Evolutionary conservation across 2,888 invertebrate genomes (phyloP).

Genomic region (Acronicta aceris): DNA sequence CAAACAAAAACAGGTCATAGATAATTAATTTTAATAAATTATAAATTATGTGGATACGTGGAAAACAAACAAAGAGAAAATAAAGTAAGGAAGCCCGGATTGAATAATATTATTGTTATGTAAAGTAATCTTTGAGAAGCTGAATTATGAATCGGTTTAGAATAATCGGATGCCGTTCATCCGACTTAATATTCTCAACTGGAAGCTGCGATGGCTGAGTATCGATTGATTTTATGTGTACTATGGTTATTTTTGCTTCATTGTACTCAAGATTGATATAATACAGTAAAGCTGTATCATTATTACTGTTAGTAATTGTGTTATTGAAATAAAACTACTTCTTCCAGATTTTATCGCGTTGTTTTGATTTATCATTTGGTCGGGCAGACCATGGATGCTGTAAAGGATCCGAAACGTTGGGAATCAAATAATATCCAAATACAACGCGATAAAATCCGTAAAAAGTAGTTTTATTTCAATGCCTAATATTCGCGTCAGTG

Average conservation of each 20-base stretch:
- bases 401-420: too few relatives aligned
- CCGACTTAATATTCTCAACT: constrained; percentile 26
- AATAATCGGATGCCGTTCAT: constrained; percentile 10
- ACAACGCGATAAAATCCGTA: too few relatives aligned
- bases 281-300: not conserved
- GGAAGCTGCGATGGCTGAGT: not conserved
- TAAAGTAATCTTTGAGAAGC: constrained; percentile 25
- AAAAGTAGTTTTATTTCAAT: too few relatives aligned
- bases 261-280: not conserved
- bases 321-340: too few relatives aligned
- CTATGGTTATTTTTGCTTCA: constrained; percentile 4
- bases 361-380: too few relatives aligned
- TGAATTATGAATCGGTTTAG: constrained; percentile 19
- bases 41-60: constrained; percentile 4
- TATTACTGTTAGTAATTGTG: too few relatives aligned
- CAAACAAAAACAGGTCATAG: too few relatives aligned
- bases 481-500: too few relatives aligned
- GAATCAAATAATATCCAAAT: too few relatives aligned
- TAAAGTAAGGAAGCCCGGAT: constrained; percentile 15
- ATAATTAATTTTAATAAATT: too few relatives aligned
- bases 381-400: too few relatives aligned
- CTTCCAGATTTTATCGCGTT: too few relatives aligned
- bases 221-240: constrained; percentile 17
- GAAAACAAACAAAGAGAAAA: constrained; percentile 16
- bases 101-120: constrained; percentile 27